Conservation (phyloP, 2,888 invertebrate species). For the Sesamia inferens region DNA sequence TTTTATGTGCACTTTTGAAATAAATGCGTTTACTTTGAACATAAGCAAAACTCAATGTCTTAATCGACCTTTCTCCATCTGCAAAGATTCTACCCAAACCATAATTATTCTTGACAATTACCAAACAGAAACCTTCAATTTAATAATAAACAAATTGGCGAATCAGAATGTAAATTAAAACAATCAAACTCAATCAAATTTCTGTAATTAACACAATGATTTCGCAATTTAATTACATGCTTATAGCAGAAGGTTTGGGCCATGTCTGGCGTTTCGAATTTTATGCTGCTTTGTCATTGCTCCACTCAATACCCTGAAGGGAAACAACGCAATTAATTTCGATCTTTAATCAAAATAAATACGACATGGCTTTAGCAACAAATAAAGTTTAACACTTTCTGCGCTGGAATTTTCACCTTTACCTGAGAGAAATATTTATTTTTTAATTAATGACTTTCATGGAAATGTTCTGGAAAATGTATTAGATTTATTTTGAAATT, state of each 20-base stretch:
- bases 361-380: constrained; percentile 23
- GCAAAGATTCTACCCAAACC: neutral
- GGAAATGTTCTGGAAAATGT: neutral
- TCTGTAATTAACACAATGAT: constrained; percentile 64
- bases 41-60: neutral
- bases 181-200: constrained; percentile 64
- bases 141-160: constrained; percentile 38
- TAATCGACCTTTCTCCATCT: neutral
- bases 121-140: constrained; percentile 31
- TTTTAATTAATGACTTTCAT: neutral
- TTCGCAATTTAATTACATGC: constrained; percentile 66
- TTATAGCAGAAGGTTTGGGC: constrained; percentile 34
- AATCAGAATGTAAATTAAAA: constrained; percentile 56
- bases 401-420: neutral
- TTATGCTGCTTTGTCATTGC: constrained; percentile 66
- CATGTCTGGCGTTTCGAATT: constrained; percentile 56
- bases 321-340: constrained; percentile 53
- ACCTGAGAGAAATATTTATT: neutral
- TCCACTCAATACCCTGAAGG: constrained; percentile 42
- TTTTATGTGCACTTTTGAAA: neutral
- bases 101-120: neutral
- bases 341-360: constrained; percentile 52
- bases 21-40: neutral
- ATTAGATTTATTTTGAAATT: neutral
- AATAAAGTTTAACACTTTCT: constrained; percentile 24